Base-by-base conservation (phyloP, 2,888 invertebrate genomes). In the Noctua pronuba region DNA sequence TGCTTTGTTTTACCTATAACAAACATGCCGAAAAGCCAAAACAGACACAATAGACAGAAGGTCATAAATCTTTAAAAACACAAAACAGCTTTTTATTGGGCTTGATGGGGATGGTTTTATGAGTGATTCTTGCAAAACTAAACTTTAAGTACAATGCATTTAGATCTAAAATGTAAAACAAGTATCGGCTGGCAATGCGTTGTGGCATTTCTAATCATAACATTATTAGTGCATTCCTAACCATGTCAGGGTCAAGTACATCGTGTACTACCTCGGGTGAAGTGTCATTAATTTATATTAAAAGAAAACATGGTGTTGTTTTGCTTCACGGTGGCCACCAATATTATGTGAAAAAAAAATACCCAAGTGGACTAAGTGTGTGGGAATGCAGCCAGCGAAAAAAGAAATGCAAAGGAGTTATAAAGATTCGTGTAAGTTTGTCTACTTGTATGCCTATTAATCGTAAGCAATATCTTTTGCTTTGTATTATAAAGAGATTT, bases 321-420 rank as follows among this genome's bases (percentile, higher is more conserved):
- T 60, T 75, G 44, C 62, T 75, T 60, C 68, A 68, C 62, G 75
- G 60, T 41, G 75, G 68, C 18, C 68, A 60, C 68, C 60, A 75
- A 67, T 75, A 75, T 75, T 62, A 60, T 62, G 52, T 69, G 21
- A 75, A 75, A 68, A 69, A 64, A 49, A 75, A 75, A 75, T 64
- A 64, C 64, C 44, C 60, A 64, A 75, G 69, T 75, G 75, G 64
- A 46, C 64, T 75, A 64, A 75, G 62, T 64, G 69, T 75, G 64
- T 75, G 69, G 75, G 75, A 75, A 64, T 75, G 75, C 69, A 75
- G 21, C 64, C 60, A 64, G 46, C 62, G 70, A 75, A 75, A 70
- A 67, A 69, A 70, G 62, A 75, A 68, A 60, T 75, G 75, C 60
- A 75, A 49, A 75, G 75, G 75, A 67, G 67, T 75, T 58, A 68